Evolutionary conservation across 2,797 vertebrate genomes (phyloP).

Genomic region (Coregonus ussuriensis): DNA sequence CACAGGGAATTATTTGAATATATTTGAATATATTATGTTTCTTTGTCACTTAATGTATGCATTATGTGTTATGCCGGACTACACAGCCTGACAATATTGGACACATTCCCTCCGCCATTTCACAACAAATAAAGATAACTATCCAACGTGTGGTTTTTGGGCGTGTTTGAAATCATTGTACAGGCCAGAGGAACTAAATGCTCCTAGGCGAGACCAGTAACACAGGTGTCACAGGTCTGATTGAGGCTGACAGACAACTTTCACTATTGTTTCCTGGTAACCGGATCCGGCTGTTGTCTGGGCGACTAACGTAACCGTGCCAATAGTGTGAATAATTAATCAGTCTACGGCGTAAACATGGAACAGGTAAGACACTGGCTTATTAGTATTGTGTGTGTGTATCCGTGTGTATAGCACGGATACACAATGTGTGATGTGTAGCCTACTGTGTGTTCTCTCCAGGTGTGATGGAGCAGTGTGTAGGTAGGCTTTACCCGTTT

Average conservation of each 20-base stretch:
- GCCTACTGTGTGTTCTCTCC: neutral
- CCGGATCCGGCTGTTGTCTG: constrained; percentile 54
- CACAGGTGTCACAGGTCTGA: neutral
- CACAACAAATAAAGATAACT: neutral
- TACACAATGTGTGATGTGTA: neutral
- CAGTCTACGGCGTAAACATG: constrained; percentile 56
- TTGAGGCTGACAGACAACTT: constrained; percentile 39
- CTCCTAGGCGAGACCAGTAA: constrained; percentile 24
- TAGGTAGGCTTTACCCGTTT: constrained; percentile 44
- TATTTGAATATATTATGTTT: neutral
- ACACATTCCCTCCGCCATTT: neutral
- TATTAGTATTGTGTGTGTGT: neutral
- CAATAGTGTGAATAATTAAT: constrained; percentile 68
- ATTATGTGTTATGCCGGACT: neutral
- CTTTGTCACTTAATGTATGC: neutral
- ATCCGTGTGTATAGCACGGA: neutral
- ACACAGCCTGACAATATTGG: neutral
- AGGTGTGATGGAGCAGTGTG: constrained; percentile 41
- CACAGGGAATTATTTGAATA: neutral
- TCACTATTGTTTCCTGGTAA: constrained; percentile 63
- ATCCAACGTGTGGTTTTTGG: neutral
- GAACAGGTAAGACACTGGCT: constrained; percentile 54
- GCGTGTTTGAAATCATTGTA: neutral
- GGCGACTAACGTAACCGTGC: constrained; percentile 58
- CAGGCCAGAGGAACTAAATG: neutral